A percentile compares a stretch with the other conserved stretches of the same genome.
These are phyloP conservation scores for Trachelus tabidus DNA, from an alignment of 2,888 invertebrate species.

Conservation along the genomic window DNA sequence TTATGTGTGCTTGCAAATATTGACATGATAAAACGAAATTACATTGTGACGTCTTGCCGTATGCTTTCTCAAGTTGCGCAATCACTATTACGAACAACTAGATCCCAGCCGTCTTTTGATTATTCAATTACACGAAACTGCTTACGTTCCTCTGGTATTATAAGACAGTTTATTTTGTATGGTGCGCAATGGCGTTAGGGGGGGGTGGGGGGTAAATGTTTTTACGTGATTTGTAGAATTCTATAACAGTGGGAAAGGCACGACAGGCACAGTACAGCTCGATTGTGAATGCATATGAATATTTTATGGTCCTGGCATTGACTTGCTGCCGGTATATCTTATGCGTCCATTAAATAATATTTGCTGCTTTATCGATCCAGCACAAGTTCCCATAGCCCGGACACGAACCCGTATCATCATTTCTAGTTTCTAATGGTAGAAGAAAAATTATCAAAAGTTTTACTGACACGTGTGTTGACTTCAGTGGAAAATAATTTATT, in stretches of 20 bases:
- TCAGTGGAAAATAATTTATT: neutral
- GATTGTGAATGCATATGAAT: neutral
- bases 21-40: neutral
- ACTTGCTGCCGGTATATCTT: neutral
- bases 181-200: no score
- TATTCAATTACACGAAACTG: neutral
- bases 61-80: neutral
- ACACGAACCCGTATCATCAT: neutral
- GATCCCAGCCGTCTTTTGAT: neutral
- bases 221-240: neutral
- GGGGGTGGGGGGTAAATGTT: neutral
- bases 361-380: neutral
- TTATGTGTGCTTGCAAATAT: neutral
- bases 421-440: neutral
- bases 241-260: neutral
- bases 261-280: neutral
- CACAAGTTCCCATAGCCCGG: neutral
- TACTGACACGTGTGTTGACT: neutral
- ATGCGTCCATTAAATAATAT: neutral
- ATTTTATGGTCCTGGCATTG: neutral
- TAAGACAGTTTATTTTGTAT: no score
- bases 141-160: neutral
- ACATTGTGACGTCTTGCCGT: neutral
- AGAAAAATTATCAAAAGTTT: neutral
- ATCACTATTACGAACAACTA: neutral